Evolutionary conservation across 2,888 invertebrate genomes (phyloP), one percentile per base, ranked within the genome.

Genomic region (Eilema griseolum): DNA sequence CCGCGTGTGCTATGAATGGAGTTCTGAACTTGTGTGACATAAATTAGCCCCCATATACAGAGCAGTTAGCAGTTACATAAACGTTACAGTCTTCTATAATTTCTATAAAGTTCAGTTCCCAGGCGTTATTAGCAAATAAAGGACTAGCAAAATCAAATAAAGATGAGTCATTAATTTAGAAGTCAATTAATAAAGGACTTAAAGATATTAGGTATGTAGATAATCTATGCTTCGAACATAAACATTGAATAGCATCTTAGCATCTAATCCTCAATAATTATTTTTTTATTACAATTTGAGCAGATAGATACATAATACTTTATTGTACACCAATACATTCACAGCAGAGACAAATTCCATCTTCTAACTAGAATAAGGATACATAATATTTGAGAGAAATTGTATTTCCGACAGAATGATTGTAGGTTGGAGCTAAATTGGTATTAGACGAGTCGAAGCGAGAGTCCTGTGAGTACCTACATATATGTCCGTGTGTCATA

Each of bases 1-100:
- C 83, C 88, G 88, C 94, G 93, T 93, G 92, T 90, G 89, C 75
- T 85, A 82, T 87, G 89, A 84, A 83, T 88, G 89, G 86, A 87
- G 87, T 85, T 83, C 85, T 84, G 82, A 83, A 87, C 86, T 88
- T 92, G 86, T 92, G 84, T 93, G 92, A 87, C 85, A 87, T 86
- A 78, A 81, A 85, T 85, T 81, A 86, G 85, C 73, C 83, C 79
- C 81, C 82, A 83, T 86, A 78, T 82, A 77, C 81, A 70, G 59
- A 81, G 41, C 41, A 41, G 41, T 41, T 41, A 52, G 77, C 74
- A 77, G 73, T 74, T 66, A 57, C 63, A 46, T 67, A 73, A 63
- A 72, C 79, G 16, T 73, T 77, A 72, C 72, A 79, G 72, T 78
- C 70, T 74, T 31, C 63, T 73, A 69, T 66, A 65, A 70, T 69